Evolutionary conservation across 2,888 invertebrate genomes (phyloP), one percentile per base, ranked within the genome.

Genomic region (Actias luna): DNA sequence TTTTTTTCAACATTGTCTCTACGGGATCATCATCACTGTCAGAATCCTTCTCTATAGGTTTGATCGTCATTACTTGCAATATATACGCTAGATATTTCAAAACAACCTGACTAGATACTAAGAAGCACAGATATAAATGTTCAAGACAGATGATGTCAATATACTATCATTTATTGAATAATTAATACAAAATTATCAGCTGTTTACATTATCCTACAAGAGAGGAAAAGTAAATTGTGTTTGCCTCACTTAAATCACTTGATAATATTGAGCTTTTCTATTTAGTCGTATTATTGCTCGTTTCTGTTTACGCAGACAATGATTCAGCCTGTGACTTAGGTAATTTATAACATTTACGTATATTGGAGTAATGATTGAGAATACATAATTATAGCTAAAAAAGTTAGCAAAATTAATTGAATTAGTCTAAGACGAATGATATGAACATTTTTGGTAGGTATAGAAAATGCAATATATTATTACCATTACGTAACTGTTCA

Each of bases 1-100:
- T 97, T 89, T 96, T 96, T 79, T 96, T 96, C 16, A 99, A 87
- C 97, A 98, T 97, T 66, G 94, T 94, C 76, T 98, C 98, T 0
- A 99, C 96, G 0, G 97, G 97, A 88, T 99, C 99, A 58, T 95
- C 94, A 46, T 95, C 94, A 71, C 95, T 94, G 59, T 94, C 89
- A 2, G 69, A 67, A 1, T 75, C 62, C 65, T 77, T 85, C 60
- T 83, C 85, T 42, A 79, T 79, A 4, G 88, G 87, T 76, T 85
- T 89, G 10, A 92, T 75, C 14, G 92, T 92, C 92, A 92, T 74
- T 73, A 81, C 5, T 16, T 2, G 25, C 35, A 58, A 36, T 36
- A 52, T 36, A 18, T 35, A 31, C 50, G 12, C 25, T 18, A 16
- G 14, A 14, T 8, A 31, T 14, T 14, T 18, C 60, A 65, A 27